Percentiles rank a stretch among this genome's conserved stretches.
phyloP scores from a whole-genome alignment of 2,888 invertebrate species.

The Apodemia zela region DNA sequence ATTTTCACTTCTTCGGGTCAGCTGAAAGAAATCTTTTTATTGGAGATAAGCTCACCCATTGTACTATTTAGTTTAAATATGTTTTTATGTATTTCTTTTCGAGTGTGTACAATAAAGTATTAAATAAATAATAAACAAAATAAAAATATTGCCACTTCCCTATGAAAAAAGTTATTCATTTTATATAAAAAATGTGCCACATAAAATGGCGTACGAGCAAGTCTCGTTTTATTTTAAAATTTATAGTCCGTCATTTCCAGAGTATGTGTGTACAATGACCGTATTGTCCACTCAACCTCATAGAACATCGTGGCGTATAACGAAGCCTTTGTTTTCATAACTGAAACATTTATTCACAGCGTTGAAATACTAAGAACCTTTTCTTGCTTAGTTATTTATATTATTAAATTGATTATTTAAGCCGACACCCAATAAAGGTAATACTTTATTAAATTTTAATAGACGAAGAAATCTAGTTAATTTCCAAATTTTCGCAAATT shows the following conservation, averaged over 20 bases:
- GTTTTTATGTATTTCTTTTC: too few species aligned
- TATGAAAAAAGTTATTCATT: neutral
- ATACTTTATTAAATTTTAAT: too few species aligned
- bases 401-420: too few species aligned
- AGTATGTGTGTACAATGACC: conserved; percentile 13
- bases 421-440: too few species aligned
- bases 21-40: too few species aligned
- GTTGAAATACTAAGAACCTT: neutral
- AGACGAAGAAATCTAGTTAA: too few species aligned
- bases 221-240: conserved; percentile 14
- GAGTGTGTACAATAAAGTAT: too few species aligned
- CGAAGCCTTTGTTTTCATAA: neutral
- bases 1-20: too few species aligned
- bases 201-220: conserved; percentile 4
- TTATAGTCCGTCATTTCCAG: conserved; percentile 14
- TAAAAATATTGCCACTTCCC: neutral
- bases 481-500: too few species aligned
- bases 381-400: neutral
- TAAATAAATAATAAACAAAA: too few species aligned
- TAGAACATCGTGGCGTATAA: conserved; percentile 4
- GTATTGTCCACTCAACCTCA: conserved; percentile 10
- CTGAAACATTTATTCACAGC: neutral
- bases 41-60: too few species aligned
- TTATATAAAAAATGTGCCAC: neutral
- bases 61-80: too few species aligned